A percentile compares a stretch with the other conserved stretches of the same genome.
These are phyloP conservation scores for Lacerta viridis DNA, from an alignment of 2,797 vertebrate genomes.

Conservation along the genomic window DNA sequence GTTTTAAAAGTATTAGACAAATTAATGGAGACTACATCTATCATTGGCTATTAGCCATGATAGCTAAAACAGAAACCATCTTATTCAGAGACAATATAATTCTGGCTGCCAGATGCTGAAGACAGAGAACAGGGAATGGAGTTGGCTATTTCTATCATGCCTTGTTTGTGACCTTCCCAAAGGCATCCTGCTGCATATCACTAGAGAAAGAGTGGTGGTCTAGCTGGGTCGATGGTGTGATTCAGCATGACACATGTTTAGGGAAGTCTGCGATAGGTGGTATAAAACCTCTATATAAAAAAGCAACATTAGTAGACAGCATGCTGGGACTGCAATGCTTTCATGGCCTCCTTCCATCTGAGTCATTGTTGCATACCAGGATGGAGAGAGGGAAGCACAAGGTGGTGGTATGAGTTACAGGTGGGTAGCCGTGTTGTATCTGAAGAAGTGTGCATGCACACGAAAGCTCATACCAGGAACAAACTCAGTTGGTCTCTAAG, in stretches of 20 bases:
- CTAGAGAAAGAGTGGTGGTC: neutral
- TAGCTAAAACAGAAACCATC: conserved; percentile 9
- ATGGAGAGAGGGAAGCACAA: too few relatives aligned
- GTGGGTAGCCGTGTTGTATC: too few relatives aligned
- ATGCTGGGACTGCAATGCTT: too few relatives aligned
- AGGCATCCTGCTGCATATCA: neutral
- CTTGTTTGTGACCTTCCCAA: neutral
- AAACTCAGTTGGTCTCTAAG: too few relatives aligned
- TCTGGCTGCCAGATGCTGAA: neutral
- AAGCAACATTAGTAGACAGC: too few relatives aligned
- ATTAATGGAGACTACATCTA: conserved; percentile 15
- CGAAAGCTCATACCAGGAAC: too few relatives aligned
- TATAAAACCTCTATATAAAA: too few relatives aligned
- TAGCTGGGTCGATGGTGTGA: neutral
- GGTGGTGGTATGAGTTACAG: too few relatives aligned
- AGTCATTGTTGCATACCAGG: too few relatives aligned
- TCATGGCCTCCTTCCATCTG: too few relatives aligned
- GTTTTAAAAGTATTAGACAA: conserved; percentile 35
- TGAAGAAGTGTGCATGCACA: too few relatives aligned
- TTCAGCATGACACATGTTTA: neutral
- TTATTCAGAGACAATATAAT: neutral
- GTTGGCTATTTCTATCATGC: neutral
- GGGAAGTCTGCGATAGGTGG: too few relatives aligned
- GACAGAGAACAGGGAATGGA: neutral
- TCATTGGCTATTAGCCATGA: conserved; percentile 18